Evolutionary conservation across 2,797 vertebrate genomes (phyloP), one percentile per base, ranked within the genome.

Genomic region (Enteromius fasciolatus): DNA sequence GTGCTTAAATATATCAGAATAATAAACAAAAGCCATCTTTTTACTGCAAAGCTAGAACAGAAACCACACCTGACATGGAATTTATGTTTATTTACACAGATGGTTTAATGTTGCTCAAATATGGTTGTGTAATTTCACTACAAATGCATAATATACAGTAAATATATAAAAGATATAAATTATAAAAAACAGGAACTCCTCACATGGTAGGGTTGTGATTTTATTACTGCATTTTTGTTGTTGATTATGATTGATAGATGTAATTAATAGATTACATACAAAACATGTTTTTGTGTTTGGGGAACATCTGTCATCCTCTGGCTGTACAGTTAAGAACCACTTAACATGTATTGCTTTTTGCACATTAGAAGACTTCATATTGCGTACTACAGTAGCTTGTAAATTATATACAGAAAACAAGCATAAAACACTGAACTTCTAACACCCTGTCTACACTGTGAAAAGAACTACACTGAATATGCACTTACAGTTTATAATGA

Each of bases 81-180:
- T 61, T 28, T 57, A 23, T 69, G n/a, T 69, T 46, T 69, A 69
- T 68, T 68, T 46, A 44, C 14, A 25, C 67, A 25, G 20, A 25
- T 0, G 4, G 12, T 69, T 44, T 69, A 46, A 46, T 46, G 3
- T 14, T 46, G 41, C 41, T 69, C 7, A 66, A 10, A 39, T 36
- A 20, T n/a, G 18, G 4, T 33, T 11, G 17, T 46, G n/a, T 44
- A 69, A 44, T 69, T 44, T 25, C 39, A 69, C 41, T 14, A 41
- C 36, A 70, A 28, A 25, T 46, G 23, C 23, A 8, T 70, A 70
- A 11, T 63, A 39, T n/a, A 39, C 5, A 61, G 25, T 31, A 39
- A 69, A 44, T 44, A 15, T 5, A 63, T 63, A 28, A 63, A 28
- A 14, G 15, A 17, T 69, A 28, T 48, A 18, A 48, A 25, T 10